Evolutionary conservation across 35 echinoderm and acorn worm species (phyloP).

Genomic region (Anneissia japonica): DNA sequence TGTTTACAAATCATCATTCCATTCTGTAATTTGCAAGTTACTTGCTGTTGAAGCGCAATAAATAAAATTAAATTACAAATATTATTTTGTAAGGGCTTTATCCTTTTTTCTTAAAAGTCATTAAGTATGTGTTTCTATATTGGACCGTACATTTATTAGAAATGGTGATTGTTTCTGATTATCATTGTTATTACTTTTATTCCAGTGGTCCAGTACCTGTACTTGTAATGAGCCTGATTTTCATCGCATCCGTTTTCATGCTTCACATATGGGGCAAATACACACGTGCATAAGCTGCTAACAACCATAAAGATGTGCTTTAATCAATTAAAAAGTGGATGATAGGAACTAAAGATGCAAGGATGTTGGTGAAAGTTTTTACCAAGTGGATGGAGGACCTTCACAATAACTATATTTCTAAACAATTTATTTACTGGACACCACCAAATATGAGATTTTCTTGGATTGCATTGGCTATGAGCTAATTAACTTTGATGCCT

Average conservation of each 20-base stretch:
- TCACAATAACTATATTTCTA: neutral
- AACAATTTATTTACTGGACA: too few relatives aligned
- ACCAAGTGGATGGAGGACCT: too few relatives aligned
- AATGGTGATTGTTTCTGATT: slow-evolving; percentile 5
- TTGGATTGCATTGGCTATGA: too few relatives aligned
- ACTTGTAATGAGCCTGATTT: slow-evolving; percentile 97
- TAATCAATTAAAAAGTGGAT: neutral
- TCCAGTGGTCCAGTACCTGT: slow-evolving; percentile 96
- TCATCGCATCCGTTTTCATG: slow-evolving; percentile 99
- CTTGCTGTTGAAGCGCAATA: neutral
- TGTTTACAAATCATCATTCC: neutral
- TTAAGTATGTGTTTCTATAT: neutral
- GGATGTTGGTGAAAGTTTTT: neutral
- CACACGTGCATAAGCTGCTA: slow-evolving; percentile 37
- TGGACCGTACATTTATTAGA: neutral
- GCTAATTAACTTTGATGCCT: too few relatives aligned
- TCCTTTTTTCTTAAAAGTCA: neutral
- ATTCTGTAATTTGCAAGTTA: neutral
- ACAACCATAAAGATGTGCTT: neutral
- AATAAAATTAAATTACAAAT: neutral
- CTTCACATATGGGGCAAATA: slow-evolving; percentile 99
- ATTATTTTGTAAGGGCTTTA: neutral
- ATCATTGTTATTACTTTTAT: too few relatives aligned
- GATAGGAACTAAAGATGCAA: neutral
- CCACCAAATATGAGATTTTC: too few relatives aligned